Conservation (phyloP, 2,888 invertebrate genomes). For the Brachyopa scutellaris region DNA sequence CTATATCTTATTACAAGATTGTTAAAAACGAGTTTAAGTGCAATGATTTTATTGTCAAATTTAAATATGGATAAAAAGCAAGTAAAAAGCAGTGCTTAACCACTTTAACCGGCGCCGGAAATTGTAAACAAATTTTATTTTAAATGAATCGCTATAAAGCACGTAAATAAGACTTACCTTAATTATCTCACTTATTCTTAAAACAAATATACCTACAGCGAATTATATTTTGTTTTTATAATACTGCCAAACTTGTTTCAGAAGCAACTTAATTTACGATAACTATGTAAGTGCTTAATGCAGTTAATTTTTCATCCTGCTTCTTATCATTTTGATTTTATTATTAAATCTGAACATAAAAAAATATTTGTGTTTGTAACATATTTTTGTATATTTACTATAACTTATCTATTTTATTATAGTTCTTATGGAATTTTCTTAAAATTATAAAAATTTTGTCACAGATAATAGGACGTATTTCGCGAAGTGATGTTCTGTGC, state of each 20-base stretch:
- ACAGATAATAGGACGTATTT: constrained; percentile 68
- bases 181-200: constrained; percentile 30
- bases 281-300: constrained; percentile 60
- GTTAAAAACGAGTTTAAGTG: constrained; percentile 32
- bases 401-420: constrained; percentile 68
- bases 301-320: constrained; percentile 41
- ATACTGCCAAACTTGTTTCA: constrained; percentile 53
- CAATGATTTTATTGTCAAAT: constrained; percentile 67
- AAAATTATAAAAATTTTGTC: constrained; percentile 59
- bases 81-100: constrained; percentile 33
- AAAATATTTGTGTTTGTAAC: constrained; percentile 71
- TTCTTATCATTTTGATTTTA: constrained; percentile 64
- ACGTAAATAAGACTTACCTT: constrained; percentile 58
- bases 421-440: constrained; percentile 50
- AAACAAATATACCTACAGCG: constrained; percentile 26
- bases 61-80: constrained; percentile 28
- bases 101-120: constrained; percentile 18
- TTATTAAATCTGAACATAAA: constrained; percentile 67
- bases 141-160: constrained; percentile 62
- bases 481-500: constrained; percentile 44
- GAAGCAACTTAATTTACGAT: constrained; percentile 61
- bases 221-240: constrained; percentile 29
- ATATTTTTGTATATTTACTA: constrained; percentile 67
- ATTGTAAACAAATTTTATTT: constrained; percentile 13
- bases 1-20: constrained; percentile 39